Evolutionary conservation across 2,113 vertebrate genomes (phyloP), one percentile per base, ranked within the genome.

Genomic region (Cynopterus brachyotis): DNA sequence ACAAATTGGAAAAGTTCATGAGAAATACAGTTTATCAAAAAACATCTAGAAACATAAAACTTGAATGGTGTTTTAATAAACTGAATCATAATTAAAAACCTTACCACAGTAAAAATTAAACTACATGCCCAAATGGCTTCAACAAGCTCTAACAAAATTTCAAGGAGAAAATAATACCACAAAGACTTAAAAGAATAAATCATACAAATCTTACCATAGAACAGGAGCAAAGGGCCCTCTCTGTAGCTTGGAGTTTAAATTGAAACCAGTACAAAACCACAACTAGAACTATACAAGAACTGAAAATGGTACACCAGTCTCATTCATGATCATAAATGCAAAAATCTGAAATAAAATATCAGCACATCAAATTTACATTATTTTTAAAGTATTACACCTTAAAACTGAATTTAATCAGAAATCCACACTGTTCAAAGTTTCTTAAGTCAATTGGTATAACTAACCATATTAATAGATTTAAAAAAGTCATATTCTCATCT

Each of bases 111-210:
- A 82, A 84, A 94, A 95, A 67, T 70, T 72, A 85, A 64, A 78
- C 37, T 64, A 28, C 9, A 70, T 83, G 47, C 3, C 26, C 37
- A 40, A 30, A 95, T 90, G 32, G 37, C 67, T 90, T 40, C 64
- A 93, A n/a, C 30, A 90, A 69, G 20, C 90, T 85, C 73, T 42
- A 84, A 11, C 70, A 73, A 92, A 94, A 85, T 35, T 66, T 79
- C 89, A 67, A 91, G 55, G 40, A 95, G 66, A 13, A 30, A 85
- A 0, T 53, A 86, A 91, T 28, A 37, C 80, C 53, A 84, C 62
- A 92, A 89, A 95, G 45, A 89, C 64, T 64, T 89, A 79, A 47
- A 47, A 85, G 57, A 64, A 84, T 75, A 85, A 92, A 84, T 80
- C 59, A 87, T 76, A 92, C 24, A 55, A 89, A 96, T 2, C 15